phyloP scores from a whole-genome alignment of 2,113 vertebrate species.

The Labeo rohita region DNA sequence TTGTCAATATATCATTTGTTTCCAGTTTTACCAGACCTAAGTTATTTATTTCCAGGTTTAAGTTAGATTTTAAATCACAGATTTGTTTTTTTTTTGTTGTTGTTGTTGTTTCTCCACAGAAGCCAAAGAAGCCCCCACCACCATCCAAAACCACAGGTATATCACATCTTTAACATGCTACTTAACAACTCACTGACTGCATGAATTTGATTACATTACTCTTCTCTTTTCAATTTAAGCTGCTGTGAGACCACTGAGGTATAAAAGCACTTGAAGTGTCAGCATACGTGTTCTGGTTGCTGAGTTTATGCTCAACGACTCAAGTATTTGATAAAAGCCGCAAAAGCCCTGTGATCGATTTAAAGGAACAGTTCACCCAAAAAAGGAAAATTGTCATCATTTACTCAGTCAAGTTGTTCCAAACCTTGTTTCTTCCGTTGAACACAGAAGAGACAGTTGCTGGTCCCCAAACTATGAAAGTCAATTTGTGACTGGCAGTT shows the following conservation, averaged over 20 bases:
- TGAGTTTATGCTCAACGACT: neutral
- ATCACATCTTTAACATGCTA: neutral
- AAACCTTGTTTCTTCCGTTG: too few species aligned
- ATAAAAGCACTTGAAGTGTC: neutral
- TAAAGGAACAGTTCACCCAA: neutral
- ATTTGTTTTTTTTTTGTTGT: neutral
- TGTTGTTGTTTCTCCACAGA: constrained; percentile 72
- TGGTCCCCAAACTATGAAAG: too few species aligned
- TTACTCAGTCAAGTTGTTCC: too few species aligned
- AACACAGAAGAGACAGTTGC: too few species aligned
- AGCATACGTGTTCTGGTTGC: neutral
- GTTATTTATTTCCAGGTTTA: neutral
- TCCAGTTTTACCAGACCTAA: neutral
- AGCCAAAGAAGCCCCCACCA: constrained; percentile 86
- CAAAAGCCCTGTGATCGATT: neutral
- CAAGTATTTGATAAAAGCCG: neutral
- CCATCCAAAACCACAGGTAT: constrained; percentile 82
- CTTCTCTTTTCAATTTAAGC: constrained; percentile 6
- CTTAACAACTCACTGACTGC: neutral
- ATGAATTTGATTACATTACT: neutral
- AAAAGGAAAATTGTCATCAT: too few species aligned
- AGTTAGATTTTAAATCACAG: neutral
- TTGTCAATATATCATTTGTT: neutral
- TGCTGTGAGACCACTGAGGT: neutral
- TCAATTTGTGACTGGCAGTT: too few species aligned